These are phyloP conservation scores for Hoplodrina blanda DNA, from an alignment of 2,888 invertebrate species.

Conservation along the genomic window DNA sequence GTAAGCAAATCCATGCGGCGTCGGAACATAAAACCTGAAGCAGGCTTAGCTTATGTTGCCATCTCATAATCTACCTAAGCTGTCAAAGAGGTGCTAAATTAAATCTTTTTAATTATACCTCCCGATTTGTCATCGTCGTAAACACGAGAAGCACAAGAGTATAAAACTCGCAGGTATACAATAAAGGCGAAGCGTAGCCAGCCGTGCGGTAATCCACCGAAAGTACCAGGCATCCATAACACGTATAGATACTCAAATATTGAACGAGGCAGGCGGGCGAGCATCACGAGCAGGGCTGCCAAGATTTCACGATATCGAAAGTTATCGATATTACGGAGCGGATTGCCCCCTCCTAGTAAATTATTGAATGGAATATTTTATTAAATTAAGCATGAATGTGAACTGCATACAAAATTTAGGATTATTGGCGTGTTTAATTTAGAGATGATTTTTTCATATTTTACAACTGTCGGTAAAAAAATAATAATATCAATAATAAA, in stretches of 20 bases:
- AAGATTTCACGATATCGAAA: slow-evolving; percentile 49
- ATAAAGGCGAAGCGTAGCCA: slow-evolving; percentile 66
- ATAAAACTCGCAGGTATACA: slow-evolving; percentile 59
- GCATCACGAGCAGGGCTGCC: slow-evolving; percentile 70
- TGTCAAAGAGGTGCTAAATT: slow-evolving; percentile 48
- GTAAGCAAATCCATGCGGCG: not conserved
- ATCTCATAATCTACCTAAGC: slow-evolving; percentile 45
- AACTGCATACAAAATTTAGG: slow-evolving; percentile 25
- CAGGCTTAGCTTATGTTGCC: slow-evolving; percentile 15
- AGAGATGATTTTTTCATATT: not conserved
- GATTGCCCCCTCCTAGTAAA: slow-evolving; percentile 15
- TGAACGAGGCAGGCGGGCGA: slow-evolving; percentile 78
- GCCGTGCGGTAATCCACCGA: slow-evolving; percentile 75
- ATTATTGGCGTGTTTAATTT: slow-evolving; percentile 13
- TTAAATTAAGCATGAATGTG: slow-evolving; percentile 29
- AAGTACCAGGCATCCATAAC: slow-evolving; percentile 81
- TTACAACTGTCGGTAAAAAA: not conserved
- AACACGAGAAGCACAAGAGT: slow-evolving; percentile 46
- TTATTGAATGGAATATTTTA: slow-evolving; percentile 40
- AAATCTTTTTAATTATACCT: slow-evolving; percentile 59
- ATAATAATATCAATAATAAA: not conserved
- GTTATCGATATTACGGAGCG: slow-evolving; percentile 44
- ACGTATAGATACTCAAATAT: slow-evolving; percentile 77
- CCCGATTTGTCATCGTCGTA: slow-evolving; percentile 60
- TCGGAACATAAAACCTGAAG: slow-evolving; percentile 16